Conservation (phyloP, 2,113 vertebrate genomes). For the Tonatia bakeri region DNA sequence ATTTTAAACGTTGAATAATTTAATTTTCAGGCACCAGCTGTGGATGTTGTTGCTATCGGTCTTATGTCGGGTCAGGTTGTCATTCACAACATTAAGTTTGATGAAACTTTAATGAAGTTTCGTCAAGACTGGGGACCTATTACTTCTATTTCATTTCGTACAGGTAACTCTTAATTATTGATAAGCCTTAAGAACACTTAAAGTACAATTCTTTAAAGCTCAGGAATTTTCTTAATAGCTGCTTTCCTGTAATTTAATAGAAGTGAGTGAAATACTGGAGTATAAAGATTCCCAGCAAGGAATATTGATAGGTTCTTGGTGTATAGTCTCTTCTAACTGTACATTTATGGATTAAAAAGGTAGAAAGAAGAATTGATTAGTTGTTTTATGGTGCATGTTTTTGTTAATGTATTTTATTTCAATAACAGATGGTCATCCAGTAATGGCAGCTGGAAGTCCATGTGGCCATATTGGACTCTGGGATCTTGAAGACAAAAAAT, state of each 20-base stretch:
- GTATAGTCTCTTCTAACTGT: background rate
- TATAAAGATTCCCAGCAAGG: background rate
- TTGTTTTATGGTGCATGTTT: background rate
- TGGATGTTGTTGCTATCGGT: constrained; percentile 92
- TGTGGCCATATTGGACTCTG: constrained; percentile 95
- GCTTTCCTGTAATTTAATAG: constrained; percentile 5
- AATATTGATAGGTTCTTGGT: background rate
- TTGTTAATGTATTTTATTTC: background rate
- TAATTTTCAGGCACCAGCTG: constrained; percentile 89
- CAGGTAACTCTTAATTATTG: constrained; percentile 82
- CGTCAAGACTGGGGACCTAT: constrained; percentile 97
- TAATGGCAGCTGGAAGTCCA: constrained; percentile 93
- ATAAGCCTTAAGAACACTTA: background rate
- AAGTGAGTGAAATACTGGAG: background rate
- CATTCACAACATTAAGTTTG: constrained; percentile 94
- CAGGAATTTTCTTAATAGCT: background rate
- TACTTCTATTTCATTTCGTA: constrained; percentile 93
- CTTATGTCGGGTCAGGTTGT: constrained; percentile 89
- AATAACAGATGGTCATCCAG: constrained; percentile 89
- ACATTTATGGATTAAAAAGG: background rate
- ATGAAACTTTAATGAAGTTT: constrained; percentile 96
- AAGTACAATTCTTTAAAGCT: background rate
- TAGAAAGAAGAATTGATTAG: background rate
- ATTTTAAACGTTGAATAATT: constrained; percentile 10
- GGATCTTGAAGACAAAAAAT: constrained; percentile 92